Base-by-base conservation (phyloP, 2,888 invertebrate species). In the Polylopha cassiicola region DNA sequence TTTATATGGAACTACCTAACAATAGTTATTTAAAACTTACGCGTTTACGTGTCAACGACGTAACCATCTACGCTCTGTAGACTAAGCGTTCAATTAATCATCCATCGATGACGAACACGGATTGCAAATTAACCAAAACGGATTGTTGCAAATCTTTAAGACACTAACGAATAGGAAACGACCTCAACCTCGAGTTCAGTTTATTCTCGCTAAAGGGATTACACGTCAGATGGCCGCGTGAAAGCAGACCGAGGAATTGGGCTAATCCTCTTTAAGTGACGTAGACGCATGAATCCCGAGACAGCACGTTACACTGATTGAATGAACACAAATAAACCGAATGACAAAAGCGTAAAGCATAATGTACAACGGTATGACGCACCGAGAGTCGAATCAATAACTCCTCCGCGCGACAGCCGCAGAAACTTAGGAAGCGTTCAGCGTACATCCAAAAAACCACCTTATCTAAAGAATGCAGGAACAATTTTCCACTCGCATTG, bases 341-440 rank as follows among this genome's bases (percentile, higher is more conserved):
- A 50, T 46, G 48, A 50, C 50, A 34, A 51, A 29, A 47, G 45
- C 54, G 61, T 62, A 61, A 55, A 62, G 56, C 50, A 55, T 53
- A 61, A 54, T 63, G 48, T 65, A 59, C 57, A 55, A 54, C 54
- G 45, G 43, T 58, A 58, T 58, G 57, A 62, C 43, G 53, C 49
- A 61, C 53, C 56, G 52, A 63, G 60, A 68, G 53, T 57, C 59
- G 65, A 72, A 77, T 75, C 73, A 71, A 78, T 72, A 74, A 67
- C 61, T 73, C 58, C 61, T 65, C 56, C 50, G 53, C 47, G 59
- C 58, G 65, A 67, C 69, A 63, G 60, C 61, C 48, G 56, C 73
- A 61, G 72, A 73, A 73, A 73, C 66, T 68, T 64, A 62, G 65
- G 68, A 69, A 65, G 64, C 58, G 39, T 46, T 43, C 27, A 51